Conservation (phyloP, 2,797 vertebrate genomes). For the Sarcophilus harrisii region DNA sequence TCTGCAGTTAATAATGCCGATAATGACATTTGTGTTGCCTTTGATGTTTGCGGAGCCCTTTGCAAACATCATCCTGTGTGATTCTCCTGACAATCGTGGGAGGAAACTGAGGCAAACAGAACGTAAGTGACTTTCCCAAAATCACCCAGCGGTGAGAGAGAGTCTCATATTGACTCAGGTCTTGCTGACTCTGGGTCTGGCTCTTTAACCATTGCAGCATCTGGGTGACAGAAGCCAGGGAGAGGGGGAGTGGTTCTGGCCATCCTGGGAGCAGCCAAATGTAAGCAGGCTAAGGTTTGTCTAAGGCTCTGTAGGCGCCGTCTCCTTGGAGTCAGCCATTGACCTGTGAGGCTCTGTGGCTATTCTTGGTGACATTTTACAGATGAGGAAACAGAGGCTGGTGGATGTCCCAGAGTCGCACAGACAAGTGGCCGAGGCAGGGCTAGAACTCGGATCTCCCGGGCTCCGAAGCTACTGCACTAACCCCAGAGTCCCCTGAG, state of each 20-base stretch:
- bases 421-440: neutral
- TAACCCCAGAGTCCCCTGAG: neutral
- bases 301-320: too few species aligned
- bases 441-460: neutral
- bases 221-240: neutral
- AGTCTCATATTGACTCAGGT: neutral
- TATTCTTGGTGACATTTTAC: neutral
- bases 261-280: neutral
- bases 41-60: neutral
- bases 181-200: neutral
- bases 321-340: neutral
- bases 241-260: neutral
- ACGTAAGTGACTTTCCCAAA: neutral
- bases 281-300: neutral
- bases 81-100: neutral
- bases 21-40: neutral
- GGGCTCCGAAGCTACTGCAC: neutral
- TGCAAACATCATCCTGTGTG: neutral
- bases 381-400: neutral
- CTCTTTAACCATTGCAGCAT: neutral
- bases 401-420: neutral
- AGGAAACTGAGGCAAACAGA: neutral
- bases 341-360: neutral
- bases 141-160: neutral
- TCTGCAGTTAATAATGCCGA: neutral